These are phyloP conservation scores for Diadromus collaris DNA, from an alignment of 2,888 invertebrate species.

Conservation along the genomic window DNA sequence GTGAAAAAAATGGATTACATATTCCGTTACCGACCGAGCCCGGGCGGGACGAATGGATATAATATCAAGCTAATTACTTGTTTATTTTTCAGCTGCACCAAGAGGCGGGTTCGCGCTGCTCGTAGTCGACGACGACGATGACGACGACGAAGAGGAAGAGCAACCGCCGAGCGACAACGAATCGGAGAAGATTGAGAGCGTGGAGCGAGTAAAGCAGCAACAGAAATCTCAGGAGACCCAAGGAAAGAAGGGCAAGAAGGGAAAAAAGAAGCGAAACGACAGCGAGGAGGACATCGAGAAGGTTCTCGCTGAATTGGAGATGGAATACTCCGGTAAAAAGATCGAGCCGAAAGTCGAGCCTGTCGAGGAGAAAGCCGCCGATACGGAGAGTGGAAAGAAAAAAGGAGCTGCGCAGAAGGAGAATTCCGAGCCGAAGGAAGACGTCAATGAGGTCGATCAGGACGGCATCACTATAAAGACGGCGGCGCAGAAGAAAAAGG, in stretches of 20 bases:
- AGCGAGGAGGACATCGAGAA: conserved; percentile 91
- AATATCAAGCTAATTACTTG: no score
- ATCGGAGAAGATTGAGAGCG: conserved; percentile 81
- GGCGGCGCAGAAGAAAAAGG: conserved; percentile 94
- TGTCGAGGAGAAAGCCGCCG: conserved; percentile 59
- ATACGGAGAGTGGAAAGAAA: conserved; percentile 75
- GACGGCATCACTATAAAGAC: conserved; percentile 86
- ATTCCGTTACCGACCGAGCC: no score
- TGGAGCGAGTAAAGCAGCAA: conserved; percentile 75
- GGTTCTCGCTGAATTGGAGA: conserved; percentile 90
- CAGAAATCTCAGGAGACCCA: conserved; percentile 72
- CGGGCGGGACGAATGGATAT: no score
- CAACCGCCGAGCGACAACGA: conserved; percentile 78
- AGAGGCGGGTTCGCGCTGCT: conserved; percentile 85
- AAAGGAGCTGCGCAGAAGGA: conserved; percentile 67
- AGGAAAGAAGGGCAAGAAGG: conserved; percentile 88
- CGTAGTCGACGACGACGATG: conserved; percentile 82
- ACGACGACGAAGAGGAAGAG: conserved; percentile 75
- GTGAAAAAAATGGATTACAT: no score
- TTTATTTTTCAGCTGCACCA: conserved; percentile 53
- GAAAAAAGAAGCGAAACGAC: conserved; percentile 87
- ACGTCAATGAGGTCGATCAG: conserved; percentile 64
- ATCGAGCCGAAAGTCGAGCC: conserved; percentile 78
- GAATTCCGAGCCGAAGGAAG: conserved; percentile 64
- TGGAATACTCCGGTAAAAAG: conserved; percentile 88